These are phyloP conservation scores for Huso huso DNA, from an alignment of 2,797 vertebrate genomes.

Conservation along the genomic window DNA sequence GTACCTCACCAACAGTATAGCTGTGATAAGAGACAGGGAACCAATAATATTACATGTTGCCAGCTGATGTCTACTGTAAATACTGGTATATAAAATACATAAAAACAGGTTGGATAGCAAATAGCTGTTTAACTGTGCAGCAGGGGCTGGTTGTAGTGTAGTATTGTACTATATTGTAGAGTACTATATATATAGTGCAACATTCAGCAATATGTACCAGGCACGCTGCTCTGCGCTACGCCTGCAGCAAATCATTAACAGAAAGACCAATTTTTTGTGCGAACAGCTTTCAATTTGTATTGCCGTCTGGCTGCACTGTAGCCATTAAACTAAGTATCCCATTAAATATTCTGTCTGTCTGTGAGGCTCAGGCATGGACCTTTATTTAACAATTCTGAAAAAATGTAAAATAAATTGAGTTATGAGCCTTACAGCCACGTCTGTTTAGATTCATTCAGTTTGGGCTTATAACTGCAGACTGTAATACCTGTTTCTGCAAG, in stretches of 20 bases:
- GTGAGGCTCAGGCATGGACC: conserved; percentile 49
- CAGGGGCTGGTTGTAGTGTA: no score
- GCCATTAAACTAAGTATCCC: conserved; percentile 65
- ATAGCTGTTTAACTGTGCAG: no score
- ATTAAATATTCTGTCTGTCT: conserved; percentile 59
- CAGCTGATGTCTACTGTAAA: no score
- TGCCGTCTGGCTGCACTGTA: conserved; percentile 53
- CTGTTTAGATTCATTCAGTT: conserved; percentile 61
- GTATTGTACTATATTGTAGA: no score
- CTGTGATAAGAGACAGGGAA: no score
- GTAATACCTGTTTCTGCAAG: conserved; percentile 28
- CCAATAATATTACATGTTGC: no score
- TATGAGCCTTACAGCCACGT: conserved; percentile 48
- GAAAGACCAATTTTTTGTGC: not conserved
- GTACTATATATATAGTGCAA: no score
- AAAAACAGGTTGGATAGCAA: no score
- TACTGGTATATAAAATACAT: no score
- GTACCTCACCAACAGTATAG: no score
- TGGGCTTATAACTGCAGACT: conserved; percentile 39
- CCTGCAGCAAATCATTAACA: not conserved
- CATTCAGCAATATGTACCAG: no score
- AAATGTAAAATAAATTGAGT: conserved; percentile 55
- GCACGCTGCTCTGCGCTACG: no score
- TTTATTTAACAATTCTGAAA: conserved; percentile 43
- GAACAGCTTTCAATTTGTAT: conserved; percentile 42